phyloP scores from a whole-genome alignment of 1,140 invertebrate species.

The Platorchestia sp. region DNA sequence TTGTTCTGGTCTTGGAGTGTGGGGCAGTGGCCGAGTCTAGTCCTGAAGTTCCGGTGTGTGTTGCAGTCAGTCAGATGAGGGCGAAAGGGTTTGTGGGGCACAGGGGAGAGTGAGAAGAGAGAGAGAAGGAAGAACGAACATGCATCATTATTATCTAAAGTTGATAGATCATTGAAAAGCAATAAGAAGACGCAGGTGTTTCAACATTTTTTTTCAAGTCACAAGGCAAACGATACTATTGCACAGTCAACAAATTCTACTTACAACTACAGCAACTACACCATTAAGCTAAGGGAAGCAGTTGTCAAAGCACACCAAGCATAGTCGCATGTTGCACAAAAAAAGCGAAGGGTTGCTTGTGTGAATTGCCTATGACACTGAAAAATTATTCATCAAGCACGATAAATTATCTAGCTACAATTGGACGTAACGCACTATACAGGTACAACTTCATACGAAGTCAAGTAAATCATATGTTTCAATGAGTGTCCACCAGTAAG shows the following conservation, averaged over 20 bases:
- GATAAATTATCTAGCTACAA: not conserved
- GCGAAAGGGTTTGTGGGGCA: not conserved
- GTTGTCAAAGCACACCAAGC: not conserved
- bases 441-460: not conserved
- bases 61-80: not conserved
- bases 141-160: constrained; percentile 24
- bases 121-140: constrained; percentile 12
- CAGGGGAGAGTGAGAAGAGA: constrained; percentile 14
- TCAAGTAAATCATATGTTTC: not conserved
- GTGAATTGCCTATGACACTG: not conserved
- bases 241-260: not conserved
- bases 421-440: not conserved
- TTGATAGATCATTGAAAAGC: not conserved
- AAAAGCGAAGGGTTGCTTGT: not conserved
- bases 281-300: not conserved
- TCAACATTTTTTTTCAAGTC: not conserved
- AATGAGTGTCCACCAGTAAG: too few species aligned
- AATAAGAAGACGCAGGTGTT: not conserved
- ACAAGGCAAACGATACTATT: not conserved
- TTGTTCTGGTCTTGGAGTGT: not conserved
- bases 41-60: not conserved
- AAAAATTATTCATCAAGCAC: not conserved
- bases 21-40: not conserved
- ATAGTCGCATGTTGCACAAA: not conserved
- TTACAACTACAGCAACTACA: not conserved